A percentile compares a stretch with the other conserved stretches of the same genome.
Conservation (phyloP, 2,888 invertebrate genomes). For the Thymelicus acteon region DNA sequence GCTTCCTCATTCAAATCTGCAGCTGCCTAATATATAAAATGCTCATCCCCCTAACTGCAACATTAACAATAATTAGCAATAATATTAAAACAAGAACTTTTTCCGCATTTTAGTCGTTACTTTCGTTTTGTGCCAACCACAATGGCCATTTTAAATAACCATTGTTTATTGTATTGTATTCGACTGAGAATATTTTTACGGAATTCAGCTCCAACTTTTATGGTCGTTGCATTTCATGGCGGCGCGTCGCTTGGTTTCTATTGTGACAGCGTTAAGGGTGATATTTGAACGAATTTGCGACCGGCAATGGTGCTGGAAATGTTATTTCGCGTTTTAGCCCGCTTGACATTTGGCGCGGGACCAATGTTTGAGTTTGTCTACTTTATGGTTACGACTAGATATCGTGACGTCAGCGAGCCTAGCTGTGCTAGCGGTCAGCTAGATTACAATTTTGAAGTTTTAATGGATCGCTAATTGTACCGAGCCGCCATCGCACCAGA, state of each 20-base stretch:
- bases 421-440: slow-evolving; percentile 33
- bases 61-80: slow-evolving; percentile 10
- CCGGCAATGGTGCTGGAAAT: slow-evolving; percentile 29
- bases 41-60: background rate
- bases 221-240: slow-evolving; percentile 23
- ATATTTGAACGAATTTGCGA: slow-evolving; percentile 30
- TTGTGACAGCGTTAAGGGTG: slow-evolving; percentile 16
- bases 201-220: slow-evolving; percentile 34
- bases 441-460: slow-evolving; percentile 31
- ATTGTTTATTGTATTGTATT: slow-evolving; percentile 39
- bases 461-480: slow-evolving; percentile 34
- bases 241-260: slow-evolving; percentile 13
- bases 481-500: background rate
- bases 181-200: slow-evolving; percentile 38
- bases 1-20: background rate
- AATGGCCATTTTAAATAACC: slow-evolving; percentile 37
- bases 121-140: slow-evolving; percentile 38
- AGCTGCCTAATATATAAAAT: background rate
- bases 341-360: slow-evolving; percentile 36
- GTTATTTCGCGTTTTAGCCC: slow-evolving; percentile 36
- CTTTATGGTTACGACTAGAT: slow-evolving; percentile 36
- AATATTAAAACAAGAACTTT: slow-evolving; percentile 17
- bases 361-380: slow-evolving; percentile 36
- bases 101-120: slow-evolving; percentile 32
- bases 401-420: slow-evolving; percentile 34